Percentiles rank a stretch among this genome's conserved stretches.
These are phyloP conservation scores for Hermetia illucens DNA, from an alignment of 1,140 invertebrate species.

Conservation along the genomic window DNA sequence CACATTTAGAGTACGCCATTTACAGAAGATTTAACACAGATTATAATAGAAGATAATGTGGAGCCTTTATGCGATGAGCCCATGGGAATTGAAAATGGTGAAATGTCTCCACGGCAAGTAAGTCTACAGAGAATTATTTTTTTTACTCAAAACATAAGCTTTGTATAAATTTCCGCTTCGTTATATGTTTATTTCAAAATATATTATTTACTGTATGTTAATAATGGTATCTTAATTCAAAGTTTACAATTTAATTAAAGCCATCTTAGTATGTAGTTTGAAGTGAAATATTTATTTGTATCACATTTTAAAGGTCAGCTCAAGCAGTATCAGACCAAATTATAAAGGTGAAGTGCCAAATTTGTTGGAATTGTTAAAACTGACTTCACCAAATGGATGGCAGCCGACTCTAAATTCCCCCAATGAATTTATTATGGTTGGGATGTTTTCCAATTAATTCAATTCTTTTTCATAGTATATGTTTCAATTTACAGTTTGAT, in stretches of 20 bases:
- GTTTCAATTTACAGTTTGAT: constrained; percentile 46
- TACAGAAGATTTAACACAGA: too few species aligned
- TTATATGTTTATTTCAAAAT: too few species aligned
- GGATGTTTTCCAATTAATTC: constrained; percentile 1
- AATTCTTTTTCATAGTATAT: too few species aligned
- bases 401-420: constrained; percentile 41
- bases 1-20: too few species aligned
- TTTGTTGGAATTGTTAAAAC: constrained; percentile 27
- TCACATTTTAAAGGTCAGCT: background rate
- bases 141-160: too few species aligned
- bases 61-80: constrained; percentile 36
- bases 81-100: constrained; percentile 46
- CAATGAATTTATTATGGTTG: constrained; percentile 46
- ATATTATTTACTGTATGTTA: too few species aligned
- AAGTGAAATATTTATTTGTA: constrained; percentile 5
- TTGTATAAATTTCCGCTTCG: too few species aligned
- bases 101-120: constrained; percentile 41
- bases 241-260: too few species aligned
- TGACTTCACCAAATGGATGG: constrained; percentile 39
- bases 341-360: constrained; percentile 10
- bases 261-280: constrained; percentile 26
- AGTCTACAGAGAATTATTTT: too few species aligned
- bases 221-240: too few species aligned
- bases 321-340: constrained; percentile 21
- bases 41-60: background rate